These are phyloP conservation scores for Muscicapa comitata DNA, from an alignment of 2,797 vertebrate species.

Conservation along the genomic window DNA sequence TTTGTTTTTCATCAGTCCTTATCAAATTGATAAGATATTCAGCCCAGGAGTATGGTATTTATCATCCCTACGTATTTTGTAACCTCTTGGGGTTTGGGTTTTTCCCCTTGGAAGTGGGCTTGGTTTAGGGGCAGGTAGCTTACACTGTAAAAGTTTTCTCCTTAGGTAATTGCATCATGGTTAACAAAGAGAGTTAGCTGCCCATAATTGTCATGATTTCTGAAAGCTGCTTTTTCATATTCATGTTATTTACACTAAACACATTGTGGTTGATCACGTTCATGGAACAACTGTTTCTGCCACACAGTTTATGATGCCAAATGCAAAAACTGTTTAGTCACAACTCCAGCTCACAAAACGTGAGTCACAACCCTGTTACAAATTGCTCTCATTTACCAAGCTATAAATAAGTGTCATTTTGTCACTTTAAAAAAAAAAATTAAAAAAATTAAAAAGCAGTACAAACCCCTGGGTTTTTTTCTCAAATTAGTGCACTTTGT, in stretches of 20 bases:
- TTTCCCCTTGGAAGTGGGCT: background rate
- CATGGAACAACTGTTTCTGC: background rate
- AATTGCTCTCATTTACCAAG: background rate
- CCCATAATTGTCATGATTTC: background rate
- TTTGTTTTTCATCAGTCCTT: background rate
- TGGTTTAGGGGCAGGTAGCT: background rate
- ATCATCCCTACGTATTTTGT: background rate
- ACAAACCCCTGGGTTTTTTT: conserved; percentile 30
- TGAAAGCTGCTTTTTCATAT: background rate
- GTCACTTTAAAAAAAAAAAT: background rate
- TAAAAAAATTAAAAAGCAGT: background rate
- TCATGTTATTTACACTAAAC: background rate
- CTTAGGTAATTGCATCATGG: background rate
- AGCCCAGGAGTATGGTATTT: background rate
- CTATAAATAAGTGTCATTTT: background rate
- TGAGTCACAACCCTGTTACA: background rate
- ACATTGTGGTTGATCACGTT: background rate
- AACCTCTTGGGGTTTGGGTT: background rate
- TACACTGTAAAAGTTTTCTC: background rate
- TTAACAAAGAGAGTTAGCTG: background rate
- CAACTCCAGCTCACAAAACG: too few species aligned
- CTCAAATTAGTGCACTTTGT: conserved; percentile 53
- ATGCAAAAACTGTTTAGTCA: background rate
- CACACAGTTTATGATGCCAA: background rate
- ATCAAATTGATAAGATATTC: background rate